Percentiles rank a stretch among this genome's conserved stretches.
phyloP scores from a whole-genome alignment of 2,888 invertebrate genomes.

The Cheilosia soror region DNA sequence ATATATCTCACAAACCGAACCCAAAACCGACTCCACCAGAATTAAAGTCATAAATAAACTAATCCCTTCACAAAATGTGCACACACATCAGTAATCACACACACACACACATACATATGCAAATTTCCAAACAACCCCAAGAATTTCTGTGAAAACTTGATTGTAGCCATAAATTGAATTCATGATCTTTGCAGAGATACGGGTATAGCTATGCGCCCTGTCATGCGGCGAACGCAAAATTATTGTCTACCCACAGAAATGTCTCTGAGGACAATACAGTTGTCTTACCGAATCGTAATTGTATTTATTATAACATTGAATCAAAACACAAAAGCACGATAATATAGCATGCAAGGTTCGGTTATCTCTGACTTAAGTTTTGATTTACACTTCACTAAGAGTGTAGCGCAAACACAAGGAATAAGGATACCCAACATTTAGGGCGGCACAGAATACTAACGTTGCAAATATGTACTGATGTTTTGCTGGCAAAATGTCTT shows the following conservation, averaged over 20 bases:
- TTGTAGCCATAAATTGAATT: slow-evolving; percentile 70
- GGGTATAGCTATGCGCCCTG: slow-evolving; percentile 21
- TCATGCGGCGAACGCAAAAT: slow-evolving; percentile 46
- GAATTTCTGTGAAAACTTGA: slow-evolving; percentile 51
- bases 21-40: slow-evolving; percentile 36
- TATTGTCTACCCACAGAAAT: slow-evolving; percentile 47
- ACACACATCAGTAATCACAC: slow-evolving; percentile 18
- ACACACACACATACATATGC: slow-evolving; percentile 1
- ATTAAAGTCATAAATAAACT: slow-evolving; percentile 71
- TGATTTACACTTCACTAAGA: slow-evolving; percentile 56
- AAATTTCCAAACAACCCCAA: slow-evolving; percentile 19
- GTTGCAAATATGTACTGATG: slow-evolving; percentile 34
- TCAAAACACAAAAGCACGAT: slow-evolving; percentile 65
- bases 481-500: slow-evolving; percentile 58
- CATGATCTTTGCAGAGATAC: slow-evolving; percentile 55
- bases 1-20: neutral
- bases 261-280: slow-evolving; percentile 38
- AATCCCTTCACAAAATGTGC: slow-evolving; percentile 49
- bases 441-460: neutral
- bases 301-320: slow-evolving; percentile 71
- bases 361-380: slow-evolving; percentile 55
- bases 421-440: slow-evolving; percentile 13
- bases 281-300: slow-evolving; percentile 68
- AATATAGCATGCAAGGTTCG: slow-evolving; percentile 36
- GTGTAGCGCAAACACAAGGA: slow-evolving; percentile 10